Evolutionary conservation across 2,888 invertebrate genomes (phyloP).

Genomic region (Chaetogeoica ovagalla): DNA sequence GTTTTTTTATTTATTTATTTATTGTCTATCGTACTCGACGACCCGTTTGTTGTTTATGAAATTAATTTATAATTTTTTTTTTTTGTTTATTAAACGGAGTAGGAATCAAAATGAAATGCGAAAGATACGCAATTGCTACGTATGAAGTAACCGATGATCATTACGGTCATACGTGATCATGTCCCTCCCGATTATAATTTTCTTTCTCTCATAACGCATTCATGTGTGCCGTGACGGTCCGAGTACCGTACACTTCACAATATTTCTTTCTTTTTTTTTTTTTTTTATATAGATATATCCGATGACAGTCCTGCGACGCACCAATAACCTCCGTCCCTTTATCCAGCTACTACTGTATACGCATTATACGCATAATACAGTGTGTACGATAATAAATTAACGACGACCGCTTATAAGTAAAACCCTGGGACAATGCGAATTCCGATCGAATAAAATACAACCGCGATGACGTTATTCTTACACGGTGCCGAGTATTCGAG

Average conservation of each 20-base stretch:
- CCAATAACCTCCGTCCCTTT: not conserved
- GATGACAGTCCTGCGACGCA: not conserved
- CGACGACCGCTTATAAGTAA: slow-evolving; percentile 9
- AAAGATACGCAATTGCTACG: too few relatives aligned
- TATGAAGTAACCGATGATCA: too few relatives aligned
- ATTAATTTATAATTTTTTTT: too few relatives aligned
- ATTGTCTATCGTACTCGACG: too few relatives aligned
- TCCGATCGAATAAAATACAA: slow-evolving; percentile 18
- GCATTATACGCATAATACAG: not conserved
- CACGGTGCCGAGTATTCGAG: not conserved
- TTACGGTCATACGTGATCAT: too few relatives aligned
- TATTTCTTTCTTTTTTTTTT: not conserved
- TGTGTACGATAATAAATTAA: not conserved
- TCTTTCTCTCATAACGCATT: too few relatives aligned
- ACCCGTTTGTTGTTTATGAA: too few relatives aligned
- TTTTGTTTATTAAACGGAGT: too few relatives aligned
- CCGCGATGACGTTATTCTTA: slow-evolving; percentile 21
- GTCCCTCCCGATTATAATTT: too few relatives aligned
- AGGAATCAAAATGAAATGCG: too few relatives aligned
- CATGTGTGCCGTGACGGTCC: not conserved
- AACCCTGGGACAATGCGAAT: slow-evolving; percentile 22
- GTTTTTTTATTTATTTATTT: too few relatives aligned
- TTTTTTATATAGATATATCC: not conserved
- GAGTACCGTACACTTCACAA: not conserved
- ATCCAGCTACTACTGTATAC: not conserved